A percentile compares a stretch with the other conserved stretches of the same genome.
These are phyloP conservation scores for Crocallis elinguaria DNA, from an alignment of 2,888 invertebrate genomes.

Conservation along the genomic window DNA sequence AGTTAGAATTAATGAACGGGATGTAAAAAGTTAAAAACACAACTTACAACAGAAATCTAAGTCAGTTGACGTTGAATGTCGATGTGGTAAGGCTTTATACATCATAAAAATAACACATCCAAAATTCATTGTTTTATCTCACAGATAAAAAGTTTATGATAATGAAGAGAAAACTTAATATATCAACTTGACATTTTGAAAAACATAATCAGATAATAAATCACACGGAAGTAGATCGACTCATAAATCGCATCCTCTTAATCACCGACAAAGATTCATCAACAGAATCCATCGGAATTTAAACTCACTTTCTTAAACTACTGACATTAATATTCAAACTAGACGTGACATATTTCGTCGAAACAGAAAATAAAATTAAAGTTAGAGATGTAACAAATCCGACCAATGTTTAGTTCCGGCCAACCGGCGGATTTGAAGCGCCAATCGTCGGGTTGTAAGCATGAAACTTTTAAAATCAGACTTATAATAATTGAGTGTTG, in stretches of 20 bases:
- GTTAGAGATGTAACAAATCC: neutral
- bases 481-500: too few species aligned
- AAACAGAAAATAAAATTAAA: neutral
- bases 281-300: constrained; percentile 3
- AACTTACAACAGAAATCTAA: too few species aligned
- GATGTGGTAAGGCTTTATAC: neutral
- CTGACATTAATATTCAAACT: constrained; percentile 12
- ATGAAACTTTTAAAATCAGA: too few species aligned
- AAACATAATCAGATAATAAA: constrained; percentile 1
- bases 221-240: constrained; percentile 11
- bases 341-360: constrained; percentile 9
- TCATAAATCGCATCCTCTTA: constrained; percentile 7
- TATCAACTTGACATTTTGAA: neutral
- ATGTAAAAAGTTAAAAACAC: too few species aligned
- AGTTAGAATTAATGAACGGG: too few species aligned
- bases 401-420: neutral
- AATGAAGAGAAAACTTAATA: constrained; percentile 2
- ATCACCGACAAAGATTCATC: constrained; percentile 8
- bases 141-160: neutral
- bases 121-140: neutral
- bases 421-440: too few species aligned
- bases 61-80: too few species aligned
- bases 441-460: too few species aligned
- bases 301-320: constrained; percentile 21
- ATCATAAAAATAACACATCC: neutral